Evolutionary conservation across 2,113 vertebrate species (phyloP).

Genomic region (Callaeas wilsoni): DNA sequence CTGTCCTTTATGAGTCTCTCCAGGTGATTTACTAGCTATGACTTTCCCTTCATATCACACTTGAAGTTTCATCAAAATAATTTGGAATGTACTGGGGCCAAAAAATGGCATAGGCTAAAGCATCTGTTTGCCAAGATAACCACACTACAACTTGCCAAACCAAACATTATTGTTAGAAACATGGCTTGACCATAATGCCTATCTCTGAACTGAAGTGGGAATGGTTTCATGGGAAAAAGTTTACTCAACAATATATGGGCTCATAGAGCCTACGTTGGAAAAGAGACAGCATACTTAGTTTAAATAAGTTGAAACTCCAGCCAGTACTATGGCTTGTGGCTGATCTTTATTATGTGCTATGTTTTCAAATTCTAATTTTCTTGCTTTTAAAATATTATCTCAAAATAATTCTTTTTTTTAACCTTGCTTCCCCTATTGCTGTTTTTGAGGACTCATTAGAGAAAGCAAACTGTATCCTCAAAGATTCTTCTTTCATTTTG

Average conservation of each 20-base stretch:
- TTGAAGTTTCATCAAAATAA: slow-evolving; percentile 28
- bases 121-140: slow-evolving; percentile 18
- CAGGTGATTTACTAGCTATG: background rate
- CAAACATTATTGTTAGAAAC: slow-evolving; percentile 8
- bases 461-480: background rate
- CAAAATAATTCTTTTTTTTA: background rate
- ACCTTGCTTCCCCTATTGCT: background rate
- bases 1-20: background rate
- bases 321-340: background rate
- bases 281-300: background rate
- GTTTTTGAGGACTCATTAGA: background rate
- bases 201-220: background rate
- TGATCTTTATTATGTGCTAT: background rate
- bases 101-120: background rate
- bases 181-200: background rate
- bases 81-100: slow-evolving; percentile 7
- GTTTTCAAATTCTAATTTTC: background rate
- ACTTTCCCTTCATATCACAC: background rate
- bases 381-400: background rate
- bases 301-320: background rate
- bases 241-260: background rate
- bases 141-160: slow-evolving; percentile 7
- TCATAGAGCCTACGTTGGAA: background rate
- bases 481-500: background rate
- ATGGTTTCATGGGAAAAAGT: slow-evolving; percentile 20